These are phyloP conservation scores for Bungarus multicinctus DNA, from an alignment of 2,113 vertebrate species.

Conservation along the genomic window DNA sequence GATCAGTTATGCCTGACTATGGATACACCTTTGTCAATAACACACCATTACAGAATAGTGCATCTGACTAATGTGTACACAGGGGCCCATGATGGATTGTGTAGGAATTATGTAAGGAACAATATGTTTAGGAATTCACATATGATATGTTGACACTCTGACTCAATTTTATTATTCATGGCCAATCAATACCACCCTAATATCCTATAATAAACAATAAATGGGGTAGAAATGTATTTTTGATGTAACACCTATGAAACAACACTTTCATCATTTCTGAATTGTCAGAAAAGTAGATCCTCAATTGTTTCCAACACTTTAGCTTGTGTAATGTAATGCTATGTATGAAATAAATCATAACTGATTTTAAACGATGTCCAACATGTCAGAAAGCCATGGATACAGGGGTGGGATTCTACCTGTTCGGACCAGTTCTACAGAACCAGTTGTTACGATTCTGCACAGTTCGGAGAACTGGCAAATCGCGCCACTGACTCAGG, in stretches of 20 bases:
- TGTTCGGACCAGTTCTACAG: too few species aligned
- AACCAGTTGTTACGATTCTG: too few species aligned
- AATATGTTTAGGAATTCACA: background rate
- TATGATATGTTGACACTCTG: background rate
- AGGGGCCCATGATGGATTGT: background rate
- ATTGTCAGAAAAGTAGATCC: background rate
- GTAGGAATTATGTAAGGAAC: background rate
- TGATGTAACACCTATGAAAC: background rate
- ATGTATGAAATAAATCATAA: background rate
- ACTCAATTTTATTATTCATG: background rate
- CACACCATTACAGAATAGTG: background rate
- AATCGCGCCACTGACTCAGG: too few species aligned
- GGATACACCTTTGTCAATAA: background rate
- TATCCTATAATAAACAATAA: background rate
- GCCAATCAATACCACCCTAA: background rate
- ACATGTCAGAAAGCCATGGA: background rate
- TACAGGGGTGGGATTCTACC: too few species aligned
- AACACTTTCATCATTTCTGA: background rate
- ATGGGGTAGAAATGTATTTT: background rate
- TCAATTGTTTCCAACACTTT: background rate
- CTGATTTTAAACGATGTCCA: background rate
- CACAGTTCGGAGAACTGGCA: too few species aligned
- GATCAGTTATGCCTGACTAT: background rate
- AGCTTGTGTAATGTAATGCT: background rate
- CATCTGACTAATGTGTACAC: background rate